Evolutionary conservation across 2,888 invertebrate species (phyloP).

Genomic region (Adelphocoris suturalis): DNA sequence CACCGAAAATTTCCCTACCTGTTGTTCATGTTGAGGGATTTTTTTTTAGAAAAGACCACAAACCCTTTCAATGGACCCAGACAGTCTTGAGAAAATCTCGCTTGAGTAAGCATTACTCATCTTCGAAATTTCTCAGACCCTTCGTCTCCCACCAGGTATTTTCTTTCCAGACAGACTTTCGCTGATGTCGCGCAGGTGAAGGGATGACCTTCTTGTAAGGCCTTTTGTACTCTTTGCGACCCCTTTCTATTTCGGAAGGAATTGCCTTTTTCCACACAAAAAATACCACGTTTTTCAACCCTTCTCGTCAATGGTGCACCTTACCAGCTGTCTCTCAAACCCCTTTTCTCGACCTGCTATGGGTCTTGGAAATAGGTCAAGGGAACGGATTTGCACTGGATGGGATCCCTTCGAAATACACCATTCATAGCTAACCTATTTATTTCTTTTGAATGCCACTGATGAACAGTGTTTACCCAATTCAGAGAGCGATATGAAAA

Average conservation of each 20-base stretch:
- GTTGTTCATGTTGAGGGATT: too few species aligned
- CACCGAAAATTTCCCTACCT: not conserved
- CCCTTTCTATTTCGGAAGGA: not conserved
- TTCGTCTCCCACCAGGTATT: not conserved
- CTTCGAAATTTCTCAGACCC: not conserved
- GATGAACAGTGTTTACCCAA: too few species aligned
- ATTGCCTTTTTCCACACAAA: not conserved
- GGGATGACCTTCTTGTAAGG: not conserved
- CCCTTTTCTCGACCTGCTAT: not conserved
- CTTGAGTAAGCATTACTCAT: not conserved
- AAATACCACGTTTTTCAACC: not conserved
- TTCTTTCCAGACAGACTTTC: not conserved
- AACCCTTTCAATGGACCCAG: not conserved
- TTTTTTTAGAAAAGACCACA: not conserved
- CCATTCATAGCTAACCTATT: too few species aligned
- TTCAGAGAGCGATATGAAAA: too few species aligned
- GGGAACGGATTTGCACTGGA: not conserved
- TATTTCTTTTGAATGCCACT: too few species aligned
- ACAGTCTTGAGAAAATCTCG: not conserved
- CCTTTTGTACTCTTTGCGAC: not conserved
- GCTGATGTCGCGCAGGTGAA: not conserved
- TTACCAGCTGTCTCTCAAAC: constrained; percentile 18
- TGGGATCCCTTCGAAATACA: not conserved
- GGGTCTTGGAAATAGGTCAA: not conserved
- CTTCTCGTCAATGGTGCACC: not conserved